These are phyloP conservation scores for Eudyptes chrysolophus DNA, from an alignment of 2,113 vertebrate genomes.

Conservation along the genomic window DNA sequence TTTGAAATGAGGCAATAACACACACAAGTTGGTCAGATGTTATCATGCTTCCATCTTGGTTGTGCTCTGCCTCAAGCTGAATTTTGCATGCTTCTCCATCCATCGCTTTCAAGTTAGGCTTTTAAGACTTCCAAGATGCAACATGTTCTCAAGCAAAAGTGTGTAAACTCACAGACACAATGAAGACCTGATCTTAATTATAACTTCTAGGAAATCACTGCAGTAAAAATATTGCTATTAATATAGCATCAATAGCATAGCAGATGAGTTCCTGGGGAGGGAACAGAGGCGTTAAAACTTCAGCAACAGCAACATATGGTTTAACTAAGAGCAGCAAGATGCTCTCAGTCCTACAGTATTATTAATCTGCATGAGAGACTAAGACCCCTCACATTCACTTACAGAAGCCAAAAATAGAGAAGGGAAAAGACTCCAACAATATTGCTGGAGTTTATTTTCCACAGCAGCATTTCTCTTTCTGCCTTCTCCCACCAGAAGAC, in stretches of 20 bases:
- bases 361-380: not conserved
- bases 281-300: not conserved
- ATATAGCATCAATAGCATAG: not conserved
- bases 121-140: not conserved
- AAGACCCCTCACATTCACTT: not conserved
- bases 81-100: not conserved
- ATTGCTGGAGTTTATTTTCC: not conserved
- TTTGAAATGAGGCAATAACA: not conserved
- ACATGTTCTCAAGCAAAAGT: not conserved
- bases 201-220: not conserved
- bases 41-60: not conserved
- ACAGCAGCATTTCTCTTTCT: not conserved
- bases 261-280: not conserved
- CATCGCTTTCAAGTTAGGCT: fast-evolving
- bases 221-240: not conserved
- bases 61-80: not conserved
- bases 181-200: constrained; percentile 5
- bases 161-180: not conserved
- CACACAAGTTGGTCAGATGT: not conserved
- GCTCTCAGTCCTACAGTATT: not conserved
- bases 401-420: not conserved
- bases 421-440: not conserved
- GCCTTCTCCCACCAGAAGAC: not conserved
- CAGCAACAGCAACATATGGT: not conserved
- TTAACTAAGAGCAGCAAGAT: constrained; percentile 19